These are phyloP conservation scores for Frankliniella fusca DNA, from an alignment of 2,888 invertebrate genomes.

Conservation along the genomic window DNA sequence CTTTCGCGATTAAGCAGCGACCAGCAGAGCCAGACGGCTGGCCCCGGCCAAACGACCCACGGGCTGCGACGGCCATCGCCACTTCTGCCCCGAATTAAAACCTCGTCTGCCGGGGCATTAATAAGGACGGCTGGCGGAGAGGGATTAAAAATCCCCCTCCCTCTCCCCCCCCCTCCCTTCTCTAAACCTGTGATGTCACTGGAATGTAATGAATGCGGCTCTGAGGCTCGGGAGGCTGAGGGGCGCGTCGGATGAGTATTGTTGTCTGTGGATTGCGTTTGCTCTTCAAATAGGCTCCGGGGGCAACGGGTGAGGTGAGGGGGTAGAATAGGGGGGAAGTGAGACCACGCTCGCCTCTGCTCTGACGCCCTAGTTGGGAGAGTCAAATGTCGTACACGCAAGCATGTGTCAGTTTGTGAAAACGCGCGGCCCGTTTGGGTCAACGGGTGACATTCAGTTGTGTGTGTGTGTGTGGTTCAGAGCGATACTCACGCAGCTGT, in stretches of 20 bases:
- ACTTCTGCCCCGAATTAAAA: not conserved
- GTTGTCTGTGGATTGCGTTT: constrained; percentile 1
- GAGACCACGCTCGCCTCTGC: not conserved
- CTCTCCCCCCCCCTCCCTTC: not conserved
- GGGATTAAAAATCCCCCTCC: not conserved
- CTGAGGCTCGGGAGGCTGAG: no score
- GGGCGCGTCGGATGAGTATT: not conserved
- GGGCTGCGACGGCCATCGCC: not conserved
- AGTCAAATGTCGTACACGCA: not conserved
- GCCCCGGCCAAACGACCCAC: not conserved
- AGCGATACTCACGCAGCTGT: not conserved
- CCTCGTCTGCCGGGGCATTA: not conserved
- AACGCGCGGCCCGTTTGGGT: not conserved
- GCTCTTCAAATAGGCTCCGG: not conserved
- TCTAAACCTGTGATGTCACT: not conserved
- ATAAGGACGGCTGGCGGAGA: not conserved
- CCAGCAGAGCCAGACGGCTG: not conserved
- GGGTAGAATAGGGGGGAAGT: not conserved
- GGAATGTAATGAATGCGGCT: not conserved
- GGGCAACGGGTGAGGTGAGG: no score
- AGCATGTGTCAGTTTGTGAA: not conserved
- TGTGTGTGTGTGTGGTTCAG: not conserved
- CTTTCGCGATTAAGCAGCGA: not conserved
- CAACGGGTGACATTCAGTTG: not conserved
- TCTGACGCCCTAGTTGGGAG: no score